Evolutionary conservation across 2,888 invertebrate species (phyloP), one percentile per base, ranked within the genome.

Genomic region (Noctua janthe): DNA sequence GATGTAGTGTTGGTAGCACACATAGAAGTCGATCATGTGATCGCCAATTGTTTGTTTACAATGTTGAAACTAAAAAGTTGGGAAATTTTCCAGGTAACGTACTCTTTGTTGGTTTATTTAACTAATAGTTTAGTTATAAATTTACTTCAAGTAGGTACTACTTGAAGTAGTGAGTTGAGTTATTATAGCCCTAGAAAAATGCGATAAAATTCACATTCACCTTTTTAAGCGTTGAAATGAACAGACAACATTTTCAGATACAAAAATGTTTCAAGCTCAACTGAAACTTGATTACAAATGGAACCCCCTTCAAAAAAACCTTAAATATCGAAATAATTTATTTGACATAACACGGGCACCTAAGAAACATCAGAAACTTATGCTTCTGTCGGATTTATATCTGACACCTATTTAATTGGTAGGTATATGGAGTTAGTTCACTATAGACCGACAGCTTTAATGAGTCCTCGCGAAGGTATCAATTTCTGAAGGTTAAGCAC

Each of bases 1-100:
- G 10, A 20, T 23, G 23, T 62, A 43, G 62, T 86, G 75, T 85
- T 72, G 56, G 78, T 56, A 74, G 75, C 90, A 86, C 84, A 89
- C 84, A 84, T 47, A 59, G 35, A 71, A 74, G 67, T 17, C 76
- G 73, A 86, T 86, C 81, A 84, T 82, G 74, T 82, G 90, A 71
- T 80, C 70, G 54, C 59, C 71, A 79, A 82, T 81, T 72, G 81
- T 88, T 84, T 84, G 84, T 90, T 86, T 83, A 84, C 76, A 67
- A 72, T 70, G 86, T 73, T 66, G 20, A 78, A 76, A 74, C 71
- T 43, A 76, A 77, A 29, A 80, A 59, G 74, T 62, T 73, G 0
- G 23, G 59, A 66, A 71, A 23, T 43, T 82, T 85, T 70, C 62
- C n/a, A 69, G 56, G 35, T 10, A 15, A 15, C 20, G 15, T 29